Evolutionary conservation across 2,113 vertebrate species (phyloP), one percentile per base, ranked within the genome.

Genomic region (Chitala chitala): DNA sequence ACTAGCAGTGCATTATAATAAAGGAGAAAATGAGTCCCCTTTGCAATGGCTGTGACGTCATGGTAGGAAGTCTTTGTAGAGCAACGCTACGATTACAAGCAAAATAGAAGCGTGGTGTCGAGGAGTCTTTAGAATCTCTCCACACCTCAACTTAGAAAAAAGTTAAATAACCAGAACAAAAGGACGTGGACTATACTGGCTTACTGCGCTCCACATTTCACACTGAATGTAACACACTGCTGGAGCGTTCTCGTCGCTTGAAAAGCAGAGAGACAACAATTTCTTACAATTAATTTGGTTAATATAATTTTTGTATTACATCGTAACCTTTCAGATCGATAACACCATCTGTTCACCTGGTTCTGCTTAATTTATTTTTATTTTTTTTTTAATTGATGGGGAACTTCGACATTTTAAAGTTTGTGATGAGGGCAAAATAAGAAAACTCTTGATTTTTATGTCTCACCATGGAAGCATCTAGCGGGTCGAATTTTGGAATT

Each of bases 401-500:
- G 80, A 78, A 78, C 73, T 74, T 65, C 55, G 66, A 72, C 75
- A 6, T 64, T 80, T 73, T 79, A 24, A 85, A 84, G 87, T 87
- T 63, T 85, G 90, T 91, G 87, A 94, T 93, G 94, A 91, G 88
- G 92, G 83, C 79, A 76, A 86, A 90, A 87, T 85, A 86, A 89
- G 80, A 86, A 76, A 78, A 75, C 22, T 63, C 50, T 59, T 31
- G 40, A 5, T 29, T 68, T 65, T 66, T 54, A 75, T 69, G 71
- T 82, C 76, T 86, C 89, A 92, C 88, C 77, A 98, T 98, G 96
- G 96, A 98, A 91, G 95, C 87, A 88, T 92, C 94, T 84, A 94
- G 93, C 86, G 93, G 93, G 84, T 96, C 96, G 79, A 98, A 90
- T 89, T 98, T 98, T 90, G 96, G 96, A 87, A 98, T 98, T 91